Evolutionary conservation across 30 jellyfish, hydroid and myxozoan genomes (phyloP), one percentile per base, ranked within the genome.

Genomic region (Aurelia sp.): DNA sequence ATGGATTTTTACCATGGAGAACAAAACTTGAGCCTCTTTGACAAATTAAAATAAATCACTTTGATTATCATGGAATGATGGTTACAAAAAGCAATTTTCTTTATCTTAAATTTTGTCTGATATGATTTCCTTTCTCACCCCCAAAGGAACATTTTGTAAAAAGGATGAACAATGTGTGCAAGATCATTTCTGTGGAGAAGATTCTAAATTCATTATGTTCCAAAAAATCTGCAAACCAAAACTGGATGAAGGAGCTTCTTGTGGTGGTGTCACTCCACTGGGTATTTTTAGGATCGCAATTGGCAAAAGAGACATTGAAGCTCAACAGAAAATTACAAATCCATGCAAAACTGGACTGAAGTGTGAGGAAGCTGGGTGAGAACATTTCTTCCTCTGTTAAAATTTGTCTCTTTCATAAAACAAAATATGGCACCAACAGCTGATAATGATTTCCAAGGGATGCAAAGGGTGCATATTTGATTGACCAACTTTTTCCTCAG

Each of bases 351-450:
- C 87, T 19, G 96, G 95, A 24, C 80, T 91, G 55, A 91, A 91
- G 63, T 91, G 97, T 57, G 97, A 86, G 18, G 71, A 51, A 13
- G 96, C 85, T 67, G 97, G 97, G 97, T 91, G 67, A 58, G 97
- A 71, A 53, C 50, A 40, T 44, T 7, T 9, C 3, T 44, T 44
- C 55, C 8, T 44, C 9, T 44, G 7, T 44, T 0, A 8, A 44
- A 44, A 44, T 44, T 0, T 8, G 16, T 44, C 50, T 38, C 50
- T 38, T 38, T 2, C 50, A 38, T 38, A 38, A 4, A 38, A 38
- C 2, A 2, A 27, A 27, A 27, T 27, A 27, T 40, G 51, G 51
- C 51, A 8, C 51, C 3, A 40, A 4, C 51, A 40, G 3, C 51
- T 40, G 51, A 40, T 40, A 6, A 40, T 40, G 51, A 4, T 5